Conservation (phyloP, 2,113 vertebrate species). For the Scartelaos histophorus region DNA sequence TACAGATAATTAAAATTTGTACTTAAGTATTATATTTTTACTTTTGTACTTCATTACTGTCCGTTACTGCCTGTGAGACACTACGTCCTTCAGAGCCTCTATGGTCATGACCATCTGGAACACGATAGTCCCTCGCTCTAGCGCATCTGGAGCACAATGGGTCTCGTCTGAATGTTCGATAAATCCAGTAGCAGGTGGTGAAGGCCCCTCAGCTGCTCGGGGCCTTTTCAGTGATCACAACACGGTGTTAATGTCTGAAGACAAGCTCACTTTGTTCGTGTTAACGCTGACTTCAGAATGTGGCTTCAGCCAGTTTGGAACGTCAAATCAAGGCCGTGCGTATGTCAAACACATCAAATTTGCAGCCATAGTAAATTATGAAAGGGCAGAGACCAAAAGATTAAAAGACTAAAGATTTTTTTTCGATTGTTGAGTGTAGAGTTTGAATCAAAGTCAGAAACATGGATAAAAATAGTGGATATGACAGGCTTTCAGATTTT, state of each 20-base stretch:
- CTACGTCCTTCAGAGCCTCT: constrained; percentile 63
- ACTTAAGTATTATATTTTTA: too few species aligned
- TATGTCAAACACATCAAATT: background rate
- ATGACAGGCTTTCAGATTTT: too few species aligned
- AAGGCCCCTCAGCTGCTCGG: constrained; percentile 22
- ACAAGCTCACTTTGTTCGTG: background rate
- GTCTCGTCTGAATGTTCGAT: constrained; percentile 37
- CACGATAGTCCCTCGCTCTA: constrained; percentile 60
- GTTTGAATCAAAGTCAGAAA: too few species aligned
- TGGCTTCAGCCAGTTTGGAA: background rate
- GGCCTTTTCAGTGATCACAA: constrained; percentile 56
- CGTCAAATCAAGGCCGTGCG: background rate
- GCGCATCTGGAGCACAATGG: constrained; percentile 68
- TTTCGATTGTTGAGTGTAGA: too few species aligned
- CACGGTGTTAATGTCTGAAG: constrained; percentile 43
- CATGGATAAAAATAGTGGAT: too few species aligned
- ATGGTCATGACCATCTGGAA: constrained; percentile 72
- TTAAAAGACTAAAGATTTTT: too few species aligned
- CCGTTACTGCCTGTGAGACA: constrained; percentile 56
- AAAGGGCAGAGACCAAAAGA: background rate
- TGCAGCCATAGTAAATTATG: background rate
- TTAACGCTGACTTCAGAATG: background rate
- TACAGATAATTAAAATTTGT: too few species aligned
- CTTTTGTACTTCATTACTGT: too few species aligned
- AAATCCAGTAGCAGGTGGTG: constrained; percentile 50